These are phyloP conservation scores for Andrena haemorrhoa DNA, from an alignment of 2,888 invertebrate genomes.

Conservation along the genomic window DNA sequence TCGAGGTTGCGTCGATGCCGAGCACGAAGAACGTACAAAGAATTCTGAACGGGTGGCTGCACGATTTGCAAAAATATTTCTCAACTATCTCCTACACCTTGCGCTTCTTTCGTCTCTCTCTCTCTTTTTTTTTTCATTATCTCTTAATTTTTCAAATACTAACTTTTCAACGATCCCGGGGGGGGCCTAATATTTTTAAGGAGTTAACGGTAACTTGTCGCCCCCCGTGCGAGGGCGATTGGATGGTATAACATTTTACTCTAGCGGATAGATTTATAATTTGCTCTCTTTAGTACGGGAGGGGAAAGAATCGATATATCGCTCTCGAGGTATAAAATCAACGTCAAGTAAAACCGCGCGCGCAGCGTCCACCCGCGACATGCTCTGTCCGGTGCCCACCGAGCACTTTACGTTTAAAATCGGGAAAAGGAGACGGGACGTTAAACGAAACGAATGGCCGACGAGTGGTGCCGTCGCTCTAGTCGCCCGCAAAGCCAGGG, in stretches of 20 bases:
- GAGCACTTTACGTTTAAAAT: slow-evolving; percentile 28
- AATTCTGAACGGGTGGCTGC: slow-evolving; percentile 50
- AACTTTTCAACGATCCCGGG: slow-evolving; percentile 39
- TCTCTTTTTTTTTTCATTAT: background rate
- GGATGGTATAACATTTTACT: slow-evolving; percentile 54
- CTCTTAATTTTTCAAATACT: slow-evolving; percentile 44
- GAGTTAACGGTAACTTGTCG: slow-evolving; percentile 52
- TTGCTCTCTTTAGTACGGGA: slow-evolving; percentile 21
- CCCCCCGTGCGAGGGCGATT: slow-evolving; percentile 41
- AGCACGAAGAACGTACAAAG: slow-evolving; percentile 67
- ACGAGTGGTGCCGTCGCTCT: slow-evolving; percentile 50
- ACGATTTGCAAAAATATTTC: slow-evolving; percentile 59
- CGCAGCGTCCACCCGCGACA: slow-evolving; percentile 23
- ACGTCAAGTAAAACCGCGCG: slow-evolving; percentile 14
- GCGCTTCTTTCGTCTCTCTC: slow-evolving; percentile 25
- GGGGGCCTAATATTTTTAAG: slow-evolving; percentile 43
- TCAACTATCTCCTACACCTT: slow-evolving; percentile 54
- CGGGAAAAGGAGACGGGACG: slow-evolving; percentile 26
- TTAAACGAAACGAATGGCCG: slow-evolving; percentile 36
- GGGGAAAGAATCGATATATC: slow-evolving; percentile 23
- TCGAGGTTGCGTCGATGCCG: slow-evolving; percentile 57
- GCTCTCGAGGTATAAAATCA: slow-evolving; percentile 30
- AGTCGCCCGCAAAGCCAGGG: slow-evolving; percentile 34
- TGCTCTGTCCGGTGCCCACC: slow-evolving; percentile 23
- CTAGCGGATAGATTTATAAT: slow-evolving; percentile 47